Evolutionary conservation across 2,888 invertebrate species (phyloP).

Genomic region (Cotesia congregata): DNA sequence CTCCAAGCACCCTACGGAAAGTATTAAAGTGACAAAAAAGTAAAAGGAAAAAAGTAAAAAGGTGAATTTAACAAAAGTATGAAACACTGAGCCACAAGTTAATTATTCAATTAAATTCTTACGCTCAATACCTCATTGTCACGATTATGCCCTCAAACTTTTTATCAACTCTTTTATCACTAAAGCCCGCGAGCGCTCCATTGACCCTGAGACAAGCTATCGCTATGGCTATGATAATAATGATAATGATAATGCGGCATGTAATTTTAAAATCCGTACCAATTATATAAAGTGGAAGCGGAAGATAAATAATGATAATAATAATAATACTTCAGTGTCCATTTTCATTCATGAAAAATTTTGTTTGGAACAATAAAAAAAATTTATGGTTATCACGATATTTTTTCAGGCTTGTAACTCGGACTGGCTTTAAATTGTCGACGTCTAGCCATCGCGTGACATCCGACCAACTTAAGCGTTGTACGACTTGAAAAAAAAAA

Average conservation of each 20-base stretch:
- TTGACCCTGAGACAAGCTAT: conserved; percentile 15
- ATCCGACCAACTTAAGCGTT: not conserved
- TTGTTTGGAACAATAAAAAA: not conserved
- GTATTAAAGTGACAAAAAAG: conserved; percentile 6
- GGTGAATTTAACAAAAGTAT: conserved; percentile 30
- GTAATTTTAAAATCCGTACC: not conserved
- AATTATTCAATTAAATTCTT: not conserved
- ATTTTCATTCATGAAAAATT: not conserved
- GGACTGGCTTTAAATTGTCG: conserved; percentile 34
- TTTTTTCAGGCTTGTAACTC: not conserved
- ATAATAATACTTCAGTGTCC: not conserved
- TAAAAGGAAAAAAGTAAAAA: not conserved
- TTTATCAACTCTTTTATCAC: conserved; percentile 18
- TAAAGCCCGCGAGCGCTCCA: not conserved
- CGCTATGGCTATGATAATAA: conserved; percentile 11
- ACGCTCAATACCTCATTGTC: conserved; percentile 17
- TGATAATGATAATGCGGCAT: not conserved
- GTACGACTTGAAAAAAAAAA: not conserved
- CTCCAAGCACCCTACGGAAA: conserved; percentile 22
- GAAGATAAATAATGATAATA: not conserved
- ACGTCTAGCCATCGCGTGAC: conserved; percentile 39
- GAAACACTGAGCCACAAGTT: conserved; percentile 16
- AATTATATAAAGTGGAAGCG: not conserved
- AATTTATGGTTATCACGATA: not conserved
- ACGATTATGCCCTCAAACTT: not conserved